These are phyloP conservation scores for Colius striatus DNA, from an alignment of 2,113 vertebrate species.

Conservation along the genomic window DNA sequence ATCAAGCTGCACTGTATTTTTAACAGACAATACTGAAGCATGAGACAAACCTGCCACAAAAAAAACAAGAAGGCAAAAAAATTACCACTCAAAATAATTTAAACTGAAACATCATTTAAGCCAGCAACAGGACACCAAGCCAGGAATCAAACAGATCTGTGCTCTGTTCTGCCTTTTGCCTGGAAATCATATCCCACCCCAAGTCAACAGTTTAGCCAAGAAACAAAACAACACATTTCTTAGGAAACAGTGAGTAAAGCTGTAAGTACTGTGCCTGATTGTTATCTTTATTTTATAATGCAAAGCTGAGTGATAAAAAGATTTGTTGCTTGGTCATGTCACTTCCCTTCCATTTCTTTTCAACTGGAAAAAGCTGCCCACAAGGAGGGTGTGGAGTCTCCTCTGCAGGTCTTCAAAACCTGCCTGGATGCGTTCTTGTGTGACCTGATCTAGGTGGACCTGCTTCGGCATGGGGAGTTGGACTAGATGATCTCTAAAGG, in stretches of 20 bases:
- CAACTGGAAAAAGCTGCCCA: no score
- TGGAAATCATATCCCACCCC: background rate
- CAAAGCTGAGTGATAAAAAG: background rate
- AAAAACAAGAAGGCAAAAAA: no score
- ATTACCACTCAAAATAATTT: background rate
- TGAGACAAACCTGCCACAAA: background rate
- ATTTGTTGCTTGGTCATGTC: rapidly evolving
- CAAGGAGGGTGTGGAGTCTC: no score
- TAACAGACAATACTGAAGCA: conserved; percentile 24
- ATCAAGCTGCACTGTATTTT: conserved; percentile 52
- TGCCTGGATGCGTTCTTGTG: no score
- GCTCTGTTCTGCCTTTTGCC: background rate
- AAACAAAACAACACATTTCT: background rate
- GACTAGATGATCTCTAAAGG: no score
- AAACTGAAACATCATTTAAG: conserved; percentile 15
- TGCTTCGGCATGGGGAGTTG: no score
- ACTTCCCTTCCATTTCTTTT: background rate
- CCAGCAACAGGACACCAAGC: background rate
- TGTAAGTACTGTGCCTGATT: background rate
- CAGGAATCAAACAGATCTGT: conserved; percentile 1
- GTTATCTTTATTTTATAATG: background rate
- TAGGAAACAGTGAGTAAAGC: background rate
- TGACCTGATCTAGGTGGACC: no score
- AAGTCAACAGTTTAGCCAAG: background rate
- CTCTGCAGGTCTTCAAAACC: no score